These are phyloP conservation scores for Takifugu rubripes DNA, from an alignment of 2,797 vertebrate genomes.

Conservation along the genomic window DNA sequence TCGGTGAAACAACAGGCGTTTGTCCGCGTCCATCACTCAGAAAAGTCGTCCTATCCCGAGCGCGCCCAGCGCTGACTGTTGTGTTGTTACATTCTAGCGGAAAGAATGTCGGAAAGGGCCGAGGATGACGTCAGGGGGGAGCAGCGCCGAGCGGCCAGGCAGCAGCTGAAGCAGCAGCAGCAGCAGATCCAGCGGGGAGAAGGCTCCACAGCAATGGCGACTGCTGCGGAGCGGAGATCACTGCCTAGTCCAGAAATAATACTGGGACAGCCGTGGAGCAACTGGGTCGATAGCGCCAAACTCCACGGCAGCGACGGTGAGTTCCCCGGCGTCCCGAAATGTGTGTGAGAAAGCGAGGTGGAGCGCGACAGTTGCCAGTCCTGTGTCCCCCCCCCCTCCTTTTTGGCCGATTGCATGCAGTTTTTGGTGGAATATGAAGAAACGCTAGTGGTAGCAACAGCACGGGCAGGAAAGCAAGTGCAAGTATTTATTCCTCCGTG, in stretches of 20 bases:
- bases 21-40: conserved; percentile 47
- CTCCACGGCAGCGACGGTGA: conserved; percentile 95
- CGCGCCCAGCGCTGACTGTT: conserved; percentile 73
- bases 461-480: conserved; percentile 74
- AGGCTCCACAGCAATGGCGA: conserved; percentile 92
- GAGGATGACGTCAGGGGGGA: conserved; percentile 98
- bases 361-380: conserved; percentile 67
- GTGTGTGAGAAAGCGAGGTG: conserved; percentile 54
- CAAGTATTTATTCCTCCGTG: conserved; percentile 75
- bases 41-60: conserved; percentile 67
- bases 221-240: conserved; percentile 91
- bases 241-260: conserved; percentile 94
- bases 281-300: conserved; percentile 94
- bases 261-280: conserved; percentile 95
- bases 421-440: conserved; percentile 74
- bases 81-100: conserved; percentile 94
- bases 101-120: conserved; percentile 99
- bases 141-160: conserved; percentile 91
- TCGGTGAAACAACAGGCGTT: conserved; percentile 17
- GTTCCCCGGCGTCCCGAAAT: conserved; percentile 63
- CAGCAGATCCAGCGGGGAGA: conserved; percentile 83
- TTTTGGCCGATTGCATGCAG: conserved; percentile 76
- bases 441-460: conserved; percentile 74
- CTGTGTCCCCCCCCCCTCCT: conserved; percentile 35
- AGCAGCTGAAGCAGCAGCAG: conserved; percentile 79